Evolutionary conservation across 1,140 invertebrate genomes (phyloP), one percentile per base, ranked within the genome.

Genomic region (Lepidotrigona ventralis): DNA sequence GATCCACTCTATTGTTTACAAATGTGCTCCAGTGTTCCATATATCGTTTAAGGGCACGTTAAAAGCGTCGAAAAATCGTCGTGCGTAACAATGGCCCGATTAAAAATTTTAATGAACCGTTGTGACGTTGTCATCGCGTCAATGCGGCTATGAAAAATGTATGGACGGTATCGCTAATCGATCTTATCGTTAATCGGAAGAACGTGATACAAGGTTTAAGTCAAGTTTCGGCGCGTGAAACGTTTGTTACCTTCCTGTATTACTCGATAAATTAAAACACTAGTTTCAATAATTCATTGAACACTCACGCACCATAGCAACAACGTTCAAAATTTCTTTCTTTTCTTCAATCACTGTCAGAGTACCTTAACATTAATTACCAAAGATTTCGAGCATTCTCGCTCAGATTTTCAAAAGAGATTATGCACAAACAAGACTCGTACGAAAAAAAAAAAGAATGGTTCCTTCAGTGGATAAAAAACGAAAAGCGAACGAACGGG

Each of bases 1-100:
- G 66, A n/a, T 6, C 1, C 74, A 23, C 11, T 1, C n/a, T 1
- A 79, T 83, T 83, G 81, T 83, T 83, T 83, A 72, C 81, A 83
- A 83, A 83, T 83, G 81, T 83, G 81, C 46, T 66, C 81, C 68
- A 83, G 54, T 83, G 81, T 70, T 64, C 76, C 68, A 83, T 66
- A 83, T 83, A 79, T 29, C 75, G 54, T 79, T 79, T 79, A 69
- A 53, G 74, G 66, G 14, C 2, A 39, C 53, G 64, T 69, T 69
- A 69, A 60, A 77, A 76, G 46, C 46, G 53, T 63, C 8, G 8
- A 21, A 51, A 46, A 70, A 56, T 79, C n/a, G 54, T 23, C 60
- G 21, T 19, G 17, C 26, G 54, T 21, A 39, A 83, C 76, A 71
- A 79, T 83, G 19, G 54, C 12, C 2, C 4, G 9, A 79, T 83